Conservation (phyloP, 1,140 invertebrate species). For the Sycophila sp. region DNA sequence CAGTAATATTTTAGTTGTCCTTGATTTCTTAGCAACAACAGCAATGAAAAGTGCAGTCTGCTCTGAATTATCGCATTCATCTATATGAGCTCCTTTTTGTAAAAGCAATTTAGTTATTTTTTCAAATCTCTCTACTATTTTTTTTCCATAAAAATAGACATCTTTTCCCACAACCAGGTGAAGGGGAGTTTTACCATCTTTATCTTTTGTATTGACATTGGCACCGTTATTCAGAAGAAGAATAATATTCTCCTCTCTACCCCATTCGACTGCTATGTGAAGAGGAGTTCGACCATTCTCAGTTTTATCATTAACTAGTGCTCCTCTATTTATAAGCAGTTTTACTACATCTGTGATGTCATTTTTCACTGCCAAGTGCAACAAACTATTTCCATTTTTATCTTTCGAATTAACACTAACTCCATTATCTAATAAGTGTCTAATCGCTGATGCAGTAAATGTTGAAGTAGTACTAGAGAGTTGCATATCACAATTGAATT, state of each 20-base stretch:
- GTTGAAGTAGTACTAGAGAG: not conserved
- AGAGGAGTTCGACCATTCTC: constrained; percentile 17
- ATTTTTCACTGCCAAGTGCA: constrained; percentile 36
- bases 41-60: constrained; percentile 32
- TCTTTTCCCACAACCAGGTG: constrained; percentile 27
- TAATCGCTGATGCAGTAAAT: not conserved
- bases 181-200: constrained; percentile 23
- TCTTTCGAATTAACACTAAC: constrained; percentile 25
- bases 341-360: constrained; percentile 27
- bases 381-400: constrained; percentile 25
- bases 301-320: constrained; percentile 15
- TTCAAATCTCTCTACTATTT: constrained; percentile 25
- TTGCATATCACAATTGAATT: constrained; percentile 12
- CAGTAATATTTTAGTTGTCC: constrained; percentile 29
- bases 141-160: constrained; percentile 25
- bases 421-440: constrained; percentile 27
- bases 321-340: constrained; percentile 2
- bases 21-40: constrained; percentile 21
- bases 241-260: constrained; percentile 28
- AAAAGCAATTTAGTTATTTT: constrained; percentile 21
- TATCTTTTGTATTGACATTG: constrained; percentile 32
- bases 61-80: not conserved
- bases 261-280: constrained; percentile 19
- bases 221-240: constrained; percentile 37
- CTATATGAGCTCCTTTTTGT: constrained; percentile 3